phyloP scores from a whole-genome alignment of 1,140 invertebrate species.

The Ooceraea biroi region DNA sequence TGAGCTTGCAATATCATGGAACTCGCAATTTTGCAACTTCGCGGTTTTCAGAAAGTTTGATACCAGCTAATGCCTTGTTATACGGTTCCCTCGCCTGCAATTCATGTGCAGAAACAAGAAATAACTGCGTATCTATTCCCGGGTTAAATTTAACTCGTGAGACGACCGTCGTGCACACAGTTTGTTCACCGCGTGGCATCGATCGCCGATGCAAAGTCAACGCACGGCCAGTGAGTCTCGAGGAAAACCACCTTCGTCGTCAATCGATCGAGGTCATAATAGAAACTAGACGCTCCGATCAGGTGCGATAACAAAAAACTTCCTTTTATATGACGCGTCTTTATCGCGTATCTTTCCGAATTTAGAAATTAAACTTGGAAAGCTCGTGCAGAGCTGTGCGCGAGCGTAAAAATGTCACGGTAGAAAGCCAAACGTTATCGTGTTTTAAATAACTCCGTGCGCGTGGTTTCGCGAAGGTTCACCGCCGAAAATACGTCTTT shows the following conservation, averaged over 20 bases:
- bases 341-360: not conserved
- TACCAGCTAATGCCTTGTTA: too few species aligned
- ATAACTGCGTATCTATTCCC: not conserved
- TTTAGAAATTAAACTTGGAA: not conserved
- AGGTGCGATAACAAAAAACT: constrained; percentile 1
- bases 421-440: constrained; percentile 35
- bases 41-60: too few species aligned
- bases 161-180: not conserved
- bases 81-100: not conserved
- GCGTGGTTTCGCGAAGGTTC: not conserved
- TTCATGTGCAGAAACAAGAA: not conserved
- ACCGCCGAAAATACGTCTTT: constrained; percentile 18
- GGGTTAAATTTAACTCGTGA: constrained; percentile 35
- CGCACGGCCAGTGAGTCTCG: constrained; percentile 45
- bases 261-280: constrained; percentile 67
- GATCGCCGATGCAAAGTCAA: constrained; percentile 62
- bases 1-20: too few species aligned
- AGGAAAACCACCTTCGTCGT: constrained; percentile 48
- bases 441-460: not conserved
- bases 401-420: not conserved
- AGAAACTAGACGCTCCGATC: constrained; percentile 52
- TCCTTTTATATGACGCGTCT: too few species aligned
- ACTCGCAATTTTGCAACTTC: too few species aligned
- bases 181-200: constrained; percentile 50
- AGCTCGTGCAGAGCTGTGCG: not conserved